These are phyloP conservation scores for Chesias legatella DNA, from an alignment of 2,888 invertebrate genomes.

Conservation along the genomic window DNA sequence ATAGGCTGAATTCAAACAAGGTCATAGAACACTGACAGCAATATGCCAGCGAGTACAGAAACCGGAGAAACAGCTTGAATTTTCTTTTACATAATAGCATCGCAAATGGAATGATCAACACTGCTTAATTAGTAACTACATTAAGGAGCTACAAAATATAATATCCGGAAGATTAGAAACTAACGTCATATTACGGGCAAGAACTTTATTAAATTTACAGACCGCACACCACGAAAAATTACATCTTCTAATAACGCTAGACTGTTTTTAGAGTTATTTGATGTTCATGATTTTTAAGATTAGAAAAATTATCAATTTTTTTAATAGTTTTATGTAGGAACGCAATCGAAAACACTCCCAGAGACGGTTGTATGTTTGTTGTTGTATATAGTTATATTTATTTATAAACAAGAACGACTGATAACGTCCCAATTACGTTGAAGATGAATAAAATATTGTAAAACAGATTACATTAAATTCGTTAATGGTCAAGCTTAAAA, in stretches of 20 bases:
- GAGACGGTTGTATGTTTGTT: slow-evolving; percentile 57
- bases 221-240: background rate
- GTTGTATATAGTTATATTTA: slow-evolving; percentile 60
- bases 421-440: slow-evolving; percentile 39
- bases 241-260: too few species aligned
- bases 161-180: too few species aligned
- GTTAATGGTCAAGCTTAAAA: slow-evolving; percentile 6
- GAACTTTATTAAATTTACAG: slow-evolving; percentile 5
- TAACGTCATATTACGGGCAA: too few species aligned
- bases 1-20: slow-evolving; percentile 28
- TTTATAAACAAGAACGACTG: slow-evolving; percentile 53
- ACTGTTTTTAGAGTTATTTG: too few species aligned
- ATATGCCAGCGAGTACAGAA: too few species aligned
- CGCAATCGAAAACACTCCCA: slow-evolving; percentile 44
- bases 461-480: slow-evolving; percentile 8
- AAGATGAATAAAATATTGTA: slow-evolving; percentile 6
- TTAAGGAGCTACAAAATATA: too few species aligned
- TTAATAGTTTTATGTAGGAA: slow-evolving; percentile 43
- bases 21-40: too few species aligned
- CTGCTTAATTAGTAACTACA: too few species aligned
- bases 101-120: too few species aligned
- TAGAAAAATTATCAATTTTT: slow-evolving; percentile 21
- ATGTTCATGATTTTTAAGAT: slow-evolving; percentile 34
- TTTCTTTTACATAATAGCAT: too few species aligned
- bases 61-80: too few species aligned